phyloP scores from a whole-genome alignment of 2,888 invertebrate genomes.

The Metopia argyrocephala region DNA sequence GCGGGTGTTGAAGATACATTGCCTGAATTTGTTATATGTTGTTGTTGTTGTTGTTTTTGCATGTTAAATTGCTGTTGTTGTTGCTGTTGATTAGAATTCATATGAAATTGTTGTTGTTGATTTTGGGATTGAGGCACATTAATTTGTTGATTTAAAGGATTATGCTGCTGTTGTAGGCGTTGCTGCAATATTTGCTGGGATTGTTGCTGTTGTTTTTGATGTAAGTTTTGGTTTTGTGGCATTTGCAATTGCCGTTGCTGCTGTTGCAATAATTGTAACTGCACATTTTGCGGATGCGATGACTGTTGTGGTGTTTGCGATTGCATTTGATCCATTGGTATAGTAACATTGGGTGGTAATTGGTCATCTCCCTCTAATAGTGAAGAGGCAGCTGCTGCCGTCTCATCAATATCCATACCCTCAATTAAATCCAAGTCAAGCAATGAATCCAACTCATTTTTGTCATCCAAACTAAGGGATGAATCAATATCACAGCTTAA shows the following conservation, averaged over 20 bases:
- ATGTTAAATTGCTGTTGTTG: conserved; percentile 60
- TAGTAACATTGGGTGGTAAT: conserved; percentile 59
- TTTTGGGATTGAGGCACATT: conserved; percentile 35
- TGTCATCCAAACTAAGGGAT: conserved; percentile 76
- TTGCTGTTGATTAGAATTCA: conserved; percentile 63
- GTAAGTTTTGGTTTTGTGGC: conserved; percentile 56
- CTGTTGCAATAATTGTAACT: conserved; percentile 55
- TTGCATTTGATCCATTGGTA: conserved; percentile 59
- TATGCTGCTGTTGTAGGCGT: conserved; percentile 62
- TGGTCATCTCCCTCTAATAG: conserved; percentile 55
- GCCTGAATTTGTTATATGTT: conserved; percentile 51
- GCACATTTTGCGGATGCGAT: conserved; percentile 10
- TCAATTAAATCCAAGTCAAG: conserved; percentile 78
- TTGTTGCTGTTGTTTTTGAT: conserved; percentile 66
- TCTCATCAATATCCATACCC: conserved; percentile 71
- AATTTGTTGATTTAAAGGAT: conserved; percentile 65
- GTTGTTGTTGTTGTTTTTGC: conserved; percentile 61
- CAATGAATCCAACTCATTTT: conserved; percentile 77
- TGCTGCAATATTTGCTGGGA: conserved; percentile 59
- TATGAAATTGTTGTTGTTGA: conserved; percentile 62
- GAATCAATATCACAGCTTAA: conserved; percentile 80
- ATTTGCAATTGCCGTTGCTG: conserved; percentile 62
- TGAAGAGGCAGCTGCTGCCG: conserved; percentile 66
- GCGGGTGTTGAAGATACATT: conserved; percentile 2
- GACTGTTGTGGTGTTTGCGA: conserved; percentile 65